Evolutionary conservation across 1,140 invertebrate genomes (phyloP).

Genomic region (Cotesia vestalis): DNA sequence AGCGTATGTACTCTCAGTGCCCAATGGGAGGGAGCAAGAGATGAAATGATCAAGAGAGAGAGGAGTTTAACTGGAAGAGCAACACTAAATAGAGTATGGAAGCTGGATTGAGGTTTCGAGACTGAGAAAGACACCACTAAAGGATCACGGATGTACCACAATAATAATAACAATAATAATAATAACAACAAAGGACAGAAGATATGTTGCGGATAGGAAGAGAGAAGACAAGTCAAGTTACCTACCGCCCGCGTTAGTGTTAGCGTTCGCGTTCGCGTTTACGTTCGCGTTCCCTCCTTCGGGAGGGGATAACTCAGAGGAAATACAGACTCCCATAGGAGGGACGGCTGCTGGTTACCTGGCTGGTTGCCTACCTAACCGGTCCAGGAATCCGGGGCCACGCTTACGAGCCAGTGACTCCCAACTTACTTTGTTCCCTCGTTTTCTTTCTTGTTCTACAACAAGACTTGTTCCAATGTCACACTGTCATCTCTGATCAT

Average conservation of each 20-base stretch:
- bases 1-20: not conserved
- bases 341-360: constrained; percentile 38
- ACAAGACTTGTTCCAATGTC: no score
- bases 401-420: constrained; percentile 59
- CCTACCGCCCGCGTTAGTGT: constrained; percentile 3
- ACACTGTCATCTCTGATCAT: no score
- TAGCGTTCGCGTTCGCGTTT: no score
- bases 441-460: not conserved
- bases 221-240: constrained; percentile 4
- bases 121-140: not conserved
- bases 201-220: no score
- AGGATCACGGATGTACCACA: constrained; percentile 17
- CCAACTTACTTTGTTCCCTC: constrained; percentile 46
- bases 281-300: no score
- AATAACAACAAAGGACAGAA: no score
- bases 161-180: no score
- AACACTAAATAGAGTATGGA: not conserved
- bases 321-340: constrained; percentile 47
- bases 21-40: constrained; percentile 1
- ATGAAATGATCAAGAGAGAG: constrained; percentile 9
- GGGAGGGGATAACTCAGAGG: constrained; percentile 36
- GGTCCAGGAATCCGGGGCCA: constrained; percentile 64
- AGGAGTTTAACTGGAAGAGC: not conserved
- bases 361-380: constrained; percentile 50
- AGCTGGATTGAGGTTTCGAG: not conserved